These are phyloP conservation scores for Euspilapteryx auroguttella DNA, from an alignment of 2,888 invertebrate genomes.

Conservation along the genomic window DNA sequence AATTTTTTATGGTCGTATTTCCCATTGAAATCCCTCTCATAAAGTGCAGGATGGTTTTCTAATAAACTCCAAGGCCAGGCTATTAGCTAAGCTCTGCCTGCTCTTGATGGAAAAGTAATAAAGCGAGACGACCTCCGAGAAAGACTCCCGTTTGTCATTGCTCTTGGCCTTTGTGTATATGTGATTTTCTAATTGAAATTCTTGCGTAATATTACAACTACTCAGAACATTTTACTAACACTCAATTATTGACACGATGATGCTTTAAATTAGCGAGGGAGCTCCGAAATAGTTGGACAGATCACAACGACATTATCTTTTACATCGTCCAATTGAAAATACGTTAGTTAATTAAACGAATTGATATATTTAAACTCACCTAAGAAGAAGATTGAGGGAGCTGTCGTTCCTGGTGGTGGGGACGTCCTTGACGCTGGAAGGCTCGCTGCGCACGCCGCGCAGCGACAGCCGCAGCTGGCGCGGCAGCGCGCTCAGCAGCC, in stretches of 20 bases:
- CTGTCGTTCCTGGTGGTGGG: conserved; percentile 52
- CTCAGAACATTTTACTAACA: neutral
- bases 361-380: conserved; percentile 22
- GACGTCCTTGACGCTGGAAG: conserved; percentile 49
- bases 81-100: too few species aligned
- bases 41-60: too few species aligned
- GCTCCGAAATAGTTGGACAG: too few species aligned
- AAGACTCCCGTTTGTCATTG: too few species aligned
- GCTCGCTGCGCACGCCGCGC: conserved; percentile 50
- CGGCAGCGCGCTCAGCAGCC: conserved; percentile 56
- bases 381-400: conserved; percentile 50
- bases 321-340: too few species aligned
- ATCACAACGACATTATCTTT: too few species aligned
- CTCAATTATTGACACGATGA: neutral
- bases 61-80: too few species aligned
- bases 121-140: conserved; percentile 18
- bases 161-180: too few species aligned
- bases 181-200: too few species aligned
- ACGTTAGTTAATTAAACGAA: neutral
- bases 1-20: too few species aligned
- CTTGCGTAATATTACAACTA: neutral
- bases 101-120: conserved; percentile 20
- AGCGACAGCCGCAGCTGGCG: conserved; percentile 52
- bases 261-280: too few species aligned
- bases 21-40: too few species aligned